These are phyloP conservation scores for Lacanobia wlatinum DNA, from an alignment of 2,888 invertebrate genomes.

Conservation along the genomic window DNA sequence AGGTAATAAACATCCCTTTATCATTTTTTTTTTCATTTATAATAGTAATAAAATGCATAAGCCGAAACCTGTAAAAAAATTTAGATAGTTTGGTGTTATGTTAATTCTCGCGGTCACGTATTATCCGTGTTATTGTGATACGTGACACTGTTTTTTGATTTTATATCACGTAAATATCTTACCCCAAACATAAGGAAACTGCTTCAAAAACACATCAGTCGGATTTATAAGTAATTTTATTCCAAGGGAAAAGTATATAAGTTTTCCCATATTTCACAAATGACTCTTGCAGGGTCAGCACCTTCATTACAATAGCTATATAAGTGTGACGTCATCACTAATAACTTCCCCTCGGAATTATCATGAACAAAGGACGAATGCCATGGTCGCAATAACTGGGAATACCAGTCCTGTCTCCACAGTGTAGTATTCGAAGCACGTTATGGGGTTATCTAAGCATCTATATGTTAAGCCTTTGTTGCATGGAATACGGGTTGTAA, in stretches of 20 bases:
- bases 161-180: background rate
- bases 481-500: constrained; percentile 9
- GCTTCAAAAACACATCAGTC: background rate
- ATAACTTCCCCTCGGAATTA: constrained; percentile 60
- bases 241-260: background rate
- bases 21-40: too few species aligned
- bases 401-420: constrained; percentile 55
- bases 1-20: too few species aligned
- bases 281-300: constrained; percentile 17
- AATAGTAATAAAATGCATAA: too few species aligned
- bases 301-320: constrained; percentile 41
- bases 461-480: constrained; percentile 36
- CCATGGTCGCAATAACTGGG: constrained; percentile 63
- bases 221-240: background rate
- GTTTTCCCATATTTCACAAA: constrained; percentile 7
- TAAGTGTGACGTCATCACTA: constrained; percentile 58
- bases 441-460: constrained; percentile 33
- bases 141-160: background rate
- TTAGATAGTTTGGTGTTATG: background rate
- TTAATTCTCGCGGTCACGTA: background rate
- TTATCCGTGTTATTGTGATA: background rate
- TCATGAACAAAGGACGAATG: constrained; percentile 66
- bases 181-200: background rate
- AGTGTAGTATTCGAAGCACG: constrained; percentile 60
- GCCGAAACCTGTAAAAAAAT: background rate